Evolutionary conservation across 2,797 vertebrate species (phyloP).

Genomic region (Synaphobranchus kaupii): DNA sequence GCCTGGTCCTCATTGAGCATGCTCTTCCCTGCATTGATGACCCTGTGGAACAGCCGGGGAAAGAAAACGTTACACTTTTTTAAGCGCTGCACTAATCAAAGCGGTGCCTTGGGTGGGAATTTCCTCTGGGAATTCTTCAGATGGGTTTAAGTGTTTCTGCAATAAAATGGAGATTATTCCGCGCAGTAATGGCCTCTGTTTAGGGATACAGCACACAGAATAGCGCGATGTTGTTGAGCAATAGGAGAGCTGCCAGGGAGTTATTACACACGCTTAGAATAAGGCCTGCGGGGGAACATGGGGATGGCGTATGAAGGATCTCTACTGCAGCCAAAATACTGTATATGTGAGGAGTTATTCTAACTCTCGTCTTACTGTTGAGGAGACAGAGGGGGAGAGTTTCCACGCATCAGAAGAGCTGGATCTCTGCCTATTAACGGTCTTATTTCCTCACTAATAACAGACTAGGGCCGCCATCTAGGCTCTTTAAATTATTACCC

Average conservation of each 20-base stretch:
- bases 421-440: not conserved
- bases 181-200: not conserved
- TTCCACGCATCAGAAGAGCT: not conserved
- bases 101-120: not conserved
- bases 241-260: not conserved
- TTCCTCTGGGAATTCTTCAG: not conserved
- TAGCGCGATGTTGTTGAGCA: not conserved
- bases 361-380: not conserved
- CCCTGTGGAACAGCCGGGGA: conserved; percentile 68
- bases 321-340: not conserved
- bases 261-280: not conserved
- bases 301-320: not conserved
- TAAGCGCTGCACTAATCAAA: not conserved
- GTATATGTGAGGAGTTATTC: not conserved
- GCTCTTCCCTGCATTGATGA: conserved; percentile 98
- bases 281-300: not conserved
- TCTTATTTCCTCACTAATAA: not conserved
- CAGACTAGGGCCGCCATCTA: not conserved
- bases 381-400: not conserved
- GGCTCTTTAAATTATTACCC: not conserved
- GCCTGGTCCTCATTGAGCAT: conserved; percentile 98
- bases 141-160: not conserved
- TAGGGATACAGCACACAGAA: not conserved
- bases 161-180: not conserved
- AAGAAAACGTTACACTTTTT: not conserved